Base-by-base conservation (phyloP, 2,113 vertebrate species). In the Helogale parvula region DNA sequence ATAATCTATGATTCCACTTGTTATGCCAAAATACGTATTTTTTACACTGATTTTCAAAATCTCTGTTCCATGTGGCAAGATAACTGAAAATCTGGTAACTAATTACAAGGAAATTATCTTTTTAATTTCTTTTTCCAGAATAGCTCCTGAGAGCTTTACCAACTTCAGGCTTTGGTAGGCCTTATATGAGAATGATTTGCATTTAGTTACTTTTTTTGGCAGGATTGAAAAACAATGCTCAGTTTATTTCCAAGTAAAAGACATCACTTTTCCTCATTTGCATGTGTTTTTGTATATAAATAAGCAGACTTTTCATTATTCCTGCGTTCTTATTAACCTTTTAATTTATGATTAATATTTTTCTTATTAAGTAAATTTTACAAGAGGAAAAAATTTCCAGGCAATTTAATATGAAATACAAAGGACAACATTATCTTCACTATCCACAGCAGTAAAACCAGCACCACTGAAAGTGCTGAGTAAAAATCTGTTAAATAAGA, bases 221-320 rank as follows among this genome's bases (percentile, higher is more conserved):
- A 68, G 13, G 57, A 72, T 1, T 81, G 19, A 33, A 72, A 83
- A 94, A 72, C 13, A 29, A 41, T 69, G 41, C 11, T 94, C 3
- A 16, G 38, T 89, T 95, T 92, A 57, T 93, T 96, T 88, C 16
- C 66, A 91, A 93, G 68, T 50, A 81, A 57, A 93, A 12, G 3
- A 3, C 4, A 45, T 65, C 1, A 41, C 27, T 68, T 41, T 2
- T 54, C 41, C 25, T 5, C 4, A 92, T 57, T 93, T 94, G 15
- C 2, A 47, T 0, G 12, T 35, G 15, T 19, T 66, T 38, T 93
- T 88, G 7, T 86, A 60, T 38, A 81, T 66, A 76, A 88, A 82
- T 81, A 31, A 92, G 23, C 21, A 81, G 17, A 16, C 0, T 47
- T 63, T 94, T n/a, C 47, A 19, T 52, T 80, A 54, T 38, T 52